These are phyloP conservation scores for Hylaea fasciaria DNA, from an alignment of 2,888 invertebrate species.

Conservation along the genomic window DNA sequence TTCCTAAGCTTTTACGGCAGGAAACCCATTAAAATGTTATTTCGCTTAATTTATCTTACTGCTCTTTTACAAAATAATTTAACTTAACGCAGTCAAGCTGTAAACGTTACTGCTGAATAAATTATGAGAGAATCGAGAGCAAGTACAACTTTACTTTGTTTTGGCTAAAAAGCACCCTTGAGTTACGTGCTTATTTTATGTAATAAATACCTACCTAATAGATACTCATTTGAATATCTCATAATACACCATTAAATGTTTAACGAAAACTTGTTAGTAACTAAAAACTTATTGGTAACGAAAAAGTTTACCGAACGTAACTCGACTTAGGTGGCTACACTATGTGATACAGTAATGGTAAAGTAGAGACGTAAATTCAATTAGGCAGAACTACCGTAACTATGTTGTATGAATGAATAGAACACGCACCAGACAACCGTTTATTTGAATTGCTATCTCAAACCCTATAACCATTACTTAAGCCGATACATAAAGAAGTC, in stretches of 20 bases:
- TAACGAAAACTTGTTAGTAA: too few relatives aligned
- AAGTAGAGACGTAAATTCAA: neutral
- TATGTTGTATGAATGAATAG: neutral
- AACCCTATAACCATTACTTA: constrained; percentile 34
- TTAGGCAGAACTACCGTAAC: neutral
- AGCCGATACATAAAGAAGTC: constrained; percentile 36
- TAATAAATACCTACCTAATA: too few relatives aligned
- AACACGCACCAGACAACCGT: constrained; percentile 8
- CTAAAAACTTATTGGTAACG: too few relatives aligned
- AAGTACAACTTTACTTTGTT: neutral
- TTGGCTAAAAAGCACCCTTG: neutral
- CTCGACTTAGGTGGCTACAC: too few relatives aligned
- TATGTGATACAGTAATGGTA: too few relatives aligned
- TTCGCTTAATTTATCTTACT: constrained; percentile 10
- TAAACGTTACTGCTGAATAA: constrained; percentile 12
- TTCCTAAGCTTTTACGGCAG: constrained; percentile 5
- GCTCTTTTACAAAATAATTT: constrained; percentile 11
- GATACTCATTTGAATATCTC: too few relatives aligned
- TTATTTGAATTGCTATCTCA: constrained; percentile 19
- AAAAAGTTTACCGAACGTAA: too few relatives aligned
- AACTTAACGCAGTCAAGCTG: neutral
- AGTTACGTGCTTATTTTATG: neutral
- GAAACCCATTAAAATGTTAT: constrained; percentile 17
- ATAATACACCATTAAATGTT: too few relatives aligned
- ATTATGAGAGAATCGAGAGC: neutral